phyloP scores from a whole-genome alignment of 2,888 invertebrate genomes.

The Drosophila cognata region DNA sequence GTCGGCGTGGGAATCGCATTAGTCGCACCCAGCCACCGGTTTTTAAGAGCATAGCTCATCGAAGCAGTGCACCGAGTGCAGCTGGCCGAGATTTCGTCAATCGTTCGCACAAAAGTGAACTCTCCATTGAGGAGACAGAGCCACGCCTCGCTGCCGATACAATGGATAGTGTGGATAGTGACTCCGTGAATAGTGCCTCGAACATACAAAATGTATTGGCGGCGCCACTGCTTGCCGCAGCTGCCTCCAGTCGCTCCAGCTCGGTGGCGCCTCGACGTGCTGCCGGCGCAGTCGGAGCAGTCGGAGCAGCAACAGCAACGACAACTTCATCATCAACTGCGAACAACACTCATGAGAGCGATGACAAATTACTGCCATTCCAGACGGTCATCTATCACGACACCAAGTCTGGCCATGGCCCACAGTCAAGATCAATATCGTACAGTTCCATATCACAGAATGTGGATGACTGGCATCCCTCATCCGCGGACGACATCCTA shows the following conservation, averaged over 20 bases:
- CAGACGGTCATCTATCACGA: constrained; percentile 86
- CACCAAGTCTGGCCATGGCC: constrained; percentile 80
- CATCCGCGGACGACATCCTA: constrained; percentile 65
- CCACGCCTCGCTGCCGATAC: constrained; percentile 85
- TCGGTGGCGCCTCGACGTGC: constrained; percentile 83
- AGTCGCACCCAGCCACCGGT: constrained; percentile 41
- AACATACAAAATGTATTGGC: constrained; percentile 83
- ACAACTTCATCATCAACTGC: neutral
- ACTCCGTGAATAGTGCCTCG: constrained; percentile 82
- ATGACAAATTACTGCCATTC: constrained; percentile 85
- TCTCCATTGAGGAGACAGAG: constrained; percentile 87
- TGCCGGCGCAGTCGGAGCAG: constrained; percentile 8
- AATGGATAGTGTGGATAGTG: constrained; percentile 68
- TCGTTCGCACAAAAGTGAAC: constrained; percentile 87
- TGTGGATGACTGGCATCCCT: constrained; percentile 80
- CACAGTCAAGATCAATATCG: constrained; percentile 86
- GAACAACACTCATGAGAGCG: constrained; percentile 36
- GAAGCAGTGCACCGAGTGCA: constrained; percentile 56
- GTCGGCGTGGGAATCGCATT: constrained; percentile 58
- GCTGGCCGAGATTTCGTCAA: constrained; percentile 81
- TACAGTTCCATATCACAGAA: constrained; percentile 86
- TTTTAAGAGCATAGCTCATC: constrained; percentile 28
- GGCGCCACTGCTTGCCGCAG: constrained; percentile 86
- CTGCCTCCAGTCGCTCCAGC: constrained; percentile 71
- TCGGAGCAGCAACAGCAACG: neutral